phyloP scores from a whole-genome alignment of 2,888 invertebrate genomes.

The Cinara cedri region DNA sequence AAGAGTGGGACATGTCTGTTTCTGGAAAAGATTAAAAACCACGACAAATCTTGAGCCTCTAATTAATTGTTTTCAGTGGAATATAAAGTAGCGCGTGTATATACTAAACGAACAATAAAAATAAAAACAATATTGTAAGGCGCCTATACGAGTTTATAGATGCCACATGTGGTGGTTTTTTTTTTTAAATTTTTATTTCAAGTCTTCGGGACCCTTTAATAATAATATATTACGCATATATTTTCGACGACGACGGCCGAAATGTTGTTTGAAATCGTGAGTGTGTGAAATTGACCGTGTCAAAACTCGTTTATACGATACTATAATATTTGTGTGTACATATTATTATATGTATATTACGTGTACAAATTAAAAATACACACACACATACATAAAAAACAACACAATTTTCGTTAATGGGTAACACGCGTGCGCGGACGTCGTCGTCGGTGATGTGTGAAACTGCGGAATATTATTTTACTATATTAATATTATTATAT shows the following conservation, averaged over 20 bases:
- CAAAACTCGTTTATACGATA: conserved; percentile 20
- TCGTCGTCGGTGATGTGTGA: too few species aligned
- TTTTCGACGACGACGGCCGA: neutral
- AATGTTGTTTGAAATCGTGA: conserved; percentile 35
- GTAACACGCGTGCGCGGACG: neutral
- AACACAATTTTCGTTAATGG: conserved; percentile 15
- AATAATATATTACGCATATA: neutral
- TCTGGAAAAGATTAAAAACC: too few species aligned
- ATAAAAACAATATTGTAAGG: neutral
- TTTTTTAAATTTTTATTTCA: too few species aligned
- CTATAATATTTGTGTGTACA: neutral
- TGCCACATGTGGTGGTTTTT: neutral
- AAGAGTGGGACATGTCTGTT: too few species aligned
- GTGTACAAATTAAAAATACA: neutral
- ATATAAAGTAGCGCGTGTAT: neutral
- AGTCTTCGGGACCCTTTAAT: too few species aligned
- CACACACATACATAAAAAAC: neutral
- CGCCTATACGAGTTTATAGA: neutral
- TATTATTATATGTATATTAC: neutral
- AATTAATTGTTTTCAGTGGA: neutral
- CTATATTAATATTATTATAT: too few species aligned
- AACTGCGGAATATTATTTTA: too few species aligned
- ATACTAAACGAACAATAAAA: neutral
- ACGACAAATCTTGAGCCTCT: too few species aligned
- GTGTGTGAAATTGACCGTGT: conserved; percentile 15